phyloP scores from a whole-genome alignment of 2,888 invertebrate genomes.

The Pemphredon lugubris region DNA sequence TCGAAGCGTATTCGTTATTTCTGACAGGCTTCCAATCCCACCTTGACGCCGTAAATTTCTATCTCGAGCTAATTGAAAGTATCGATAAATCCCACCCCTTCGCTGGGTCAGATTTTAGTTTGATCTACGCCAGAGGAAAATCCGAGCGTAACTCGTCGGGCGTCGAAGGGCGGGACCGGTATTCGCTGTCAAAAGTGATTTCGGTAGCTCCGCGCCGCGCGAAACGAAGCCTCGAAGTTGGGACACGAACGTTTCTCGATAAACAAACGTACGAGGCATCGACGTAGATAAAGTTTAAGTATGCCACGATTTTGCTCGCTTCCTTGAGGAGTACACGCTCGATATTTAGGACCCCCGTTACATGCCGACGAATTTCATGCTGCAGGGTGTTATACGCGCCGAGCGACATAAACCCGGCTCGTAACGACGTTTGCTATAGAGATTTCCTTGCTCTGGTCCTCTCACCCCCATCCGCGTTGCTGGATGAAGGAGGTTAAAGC shows the following conservation, averaged over 20 bases:
- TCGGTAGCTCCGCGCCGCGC: too few species aligned
- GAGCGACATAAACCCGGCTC: slow-evolving; percentile 73
- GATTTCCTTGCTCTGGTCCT: slow-evolving; percentile 70
- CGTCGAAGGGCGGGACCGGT: too few species aligned
- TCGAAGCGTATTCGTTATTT: too few species aligned
- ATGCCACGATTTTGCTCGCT: slow-evolving; percentile 39
- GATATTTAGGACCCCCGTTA: slow-evolving; percentile 64
- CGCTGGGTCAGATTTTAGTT: too few species aligned
- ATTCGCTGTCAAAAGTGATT: too few species aligned
- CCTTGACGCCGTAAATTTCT: too few species aligned
- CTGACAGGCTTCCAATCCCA: too few species aligned
- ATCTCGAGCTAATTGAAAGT: too few species aligned
- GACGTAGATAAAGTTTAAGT: slow-evolving; percentile 37
- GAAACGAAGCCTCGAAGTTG: too few species aligned
- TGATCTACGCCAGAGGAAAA: too few species aligned
- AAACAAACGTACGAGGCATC: slow-evolving; percentile 33
- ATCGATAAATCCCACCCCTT: too few species aligned
- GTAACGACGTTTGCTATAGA: slow-evolving; percentile 74
- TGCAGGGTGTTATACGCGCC: slow-evolving; percentile 62
- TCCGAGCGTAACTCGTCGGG: too few species aligned
- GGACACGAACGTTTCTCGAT: slow-evolving; percentile 35
- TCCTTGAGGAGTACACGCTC: slow-evolving; percentile 37
- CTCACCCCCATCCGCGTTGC: slow-evolving; percentile 55
- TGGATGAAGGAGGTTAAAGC: slow-evolving; percentile 56
- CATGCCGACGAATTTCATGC: slow-evolving; percentile 66